These are phyloP conservation scores for Sweltsa coloradensis DNA, from an alignment of 1,140 invertebrate genomes.

Conservation along the genomic window DNA sequence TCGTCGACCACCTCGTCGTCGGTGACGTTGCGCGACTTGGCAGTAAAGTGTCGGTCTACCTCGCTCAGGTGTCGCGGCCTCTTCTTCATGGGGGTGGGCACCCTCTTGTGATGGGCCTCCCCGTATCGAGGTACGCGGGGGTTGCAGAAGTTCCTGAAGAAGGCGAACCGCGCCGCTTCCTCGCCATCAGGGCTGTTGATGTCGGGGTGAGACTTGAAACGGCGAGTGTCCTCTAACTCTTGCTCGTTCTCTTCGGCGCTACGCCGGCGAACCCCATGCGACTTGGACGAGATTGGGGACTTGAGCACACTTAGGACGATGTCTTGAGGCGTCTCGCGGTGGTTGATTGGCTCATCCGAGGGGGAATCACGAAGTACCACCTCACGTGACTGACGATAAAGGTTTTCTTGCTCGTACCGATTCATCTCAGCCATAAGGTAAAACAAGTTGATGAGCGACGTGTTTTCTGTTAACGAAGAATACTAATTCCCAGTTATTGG, in stretches of 20 bases:
- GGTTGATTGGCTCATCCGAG: neutral
- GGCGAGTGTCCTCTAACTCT: too few species aligned
- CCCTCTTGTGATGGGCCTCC: conserved; percentile 42
- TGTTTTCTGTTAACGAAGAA: too few species aligned
- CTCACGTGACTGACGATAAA: conserved; percentile 44
- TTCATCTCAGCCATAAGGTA: conserved; percentile 35
- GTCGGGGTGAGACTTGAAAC: too few species aligned
- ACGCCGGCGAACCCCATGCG: too few species aligned
- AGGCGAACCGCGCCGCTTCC: conserved; percentile 16
- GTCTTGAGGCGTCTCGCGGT: conserved; percentile 29
- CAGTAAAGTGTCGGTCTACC: neutral
- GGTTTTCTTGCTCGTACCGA: conserved; percentile 43
- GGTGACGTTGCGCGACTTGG: conserved; percentile 16
- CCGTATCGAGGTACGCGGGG: conserved; percentile 33
- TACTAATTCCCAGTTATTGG: too few species aligned
- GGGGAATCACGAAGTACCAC: conserved; percentile 26
- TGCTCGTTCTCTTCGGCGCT: too few species aligned
- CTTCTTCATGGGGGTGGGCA: conserved; percentile 44
- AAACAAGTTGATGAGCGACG: neutral
- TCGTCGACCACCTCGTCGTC: conserved; percentile 24
- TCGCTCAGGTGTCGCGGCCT: conserved; percentile 23
- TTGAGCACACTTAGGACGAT: conserved; percentile 44
- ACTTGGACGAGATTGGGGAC: too few species aligned
- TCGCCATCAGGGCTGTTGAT: too few species aligned
- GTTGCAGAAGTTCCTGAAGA: conserved; percentile 31